Conservation (phyloP, 2,888 invertebrate genomes). For the Julus scandinavius region DNA sequence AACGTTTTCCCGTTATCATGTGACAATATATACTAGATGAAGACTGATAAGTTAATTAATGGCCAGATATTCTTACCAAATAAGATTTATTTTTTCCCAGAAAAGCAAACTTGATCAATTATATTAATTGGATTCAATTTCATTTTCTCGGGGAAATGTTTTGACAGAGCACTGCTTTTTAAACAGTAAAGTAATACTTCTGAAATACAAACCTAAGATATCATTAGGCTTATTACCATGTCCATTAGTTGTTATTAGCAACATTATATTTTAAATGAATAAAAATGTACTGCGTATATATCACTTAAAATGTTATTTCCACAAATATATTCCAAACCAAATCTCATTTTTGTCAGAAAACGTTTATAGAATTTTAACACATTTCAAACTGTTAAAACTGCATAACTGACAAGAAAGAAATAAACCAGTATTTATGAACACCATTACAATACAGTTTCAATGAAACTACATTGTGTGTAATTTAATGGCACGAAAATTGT, state of each 20-base stretch:
- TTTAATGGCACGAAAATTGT: background rate
- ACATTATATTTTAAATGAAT: background rate
- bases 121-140: slow-evolving; percentile 40
- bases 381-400: background rate
- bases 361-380: slow-evolving; percentile 2
- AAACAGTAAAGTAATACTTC: background rate
- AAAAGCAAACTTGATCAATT: slow-evolving; percentile 16
- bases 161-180: background rate
- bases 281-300: too few relatives aligned
- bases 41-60: slow-evolving; percentile 33
- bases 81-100: background rate
- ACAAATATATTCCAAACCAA: background rate
- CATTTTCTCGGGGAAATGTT: background rate
- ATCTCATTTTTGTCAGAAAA: background rate
- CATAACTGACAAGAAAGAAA: slow-evolving; percentile 15
- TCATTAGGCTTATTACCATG: too few relatives aligned
- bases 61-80: slow-evolving; percentile 21
- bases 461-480: background rate
- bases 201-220: background rate
- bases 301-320: background rate
- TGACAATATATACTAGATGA: background rate
- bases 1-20: background rate
- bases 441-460: background rate
- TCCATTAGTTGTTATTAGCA: background rate
- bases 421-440: background rate